Conservation (phyloP, 1,140 invertebrate genomes). For the Planococcus citri region DNA sequence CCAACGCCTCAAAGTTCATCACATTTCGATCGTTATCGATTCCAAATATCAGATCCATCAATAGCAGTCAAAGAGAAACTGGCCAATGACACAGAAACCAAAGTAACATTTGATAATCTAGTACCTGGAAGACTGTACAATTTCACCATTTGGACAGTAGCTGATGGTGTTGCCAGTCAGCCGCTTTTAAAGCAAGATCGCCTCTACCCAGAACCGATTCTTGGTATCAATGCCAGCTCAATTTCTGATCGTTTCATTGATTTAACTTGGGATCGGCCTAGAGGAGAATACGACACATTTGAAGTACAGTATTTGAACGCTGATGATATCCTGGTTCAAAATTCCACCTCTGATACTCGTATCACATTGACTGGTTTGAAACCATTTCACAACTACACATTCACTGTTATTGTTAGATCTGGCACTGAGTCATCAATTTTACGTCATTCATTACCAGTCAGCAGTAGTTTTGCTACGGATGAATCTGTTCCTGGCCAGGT, state of each 20-base stretch:
- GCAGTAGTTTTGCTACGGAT: conserved; percentile 64
- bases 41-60: conserved; percentile 57
- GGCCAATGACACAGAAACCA: conserved; percentile 61
- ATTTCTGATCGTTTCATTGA: conserved; percentile 69
- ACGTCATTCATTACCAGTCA: conserved; percentile 58
- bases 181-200: conserved; percentile 71
- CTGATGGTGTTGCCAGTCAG: conserved; percentile 63
- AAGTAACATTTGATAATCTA: conserved; percentile 67
- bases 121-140: conserved; percentile 74
- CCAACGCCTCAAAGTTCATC: conserved; percentile 59
- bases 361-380: conserved; percentile 60
- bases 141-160: conserved; percentile 84
- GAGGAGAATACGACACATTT: conserved; percentile 75
- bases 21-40: conserved; percentile 70
- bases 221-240: conserved; percentile 57
- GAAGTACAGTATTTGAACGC: conserved; percentile 72
- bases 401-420: conserved; percentile 70
- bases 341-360: conserved; percentile 52
- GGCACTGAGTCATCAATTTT: conserved; percentile 65
- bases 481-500: conserved; percentile 70
- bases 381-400: conserved; percentile 78
- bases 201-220: conserved; percentile 75
- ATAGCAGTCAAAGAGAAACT: conserved; percentile 59
- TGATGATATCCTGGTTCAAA: conserved; percentile 50
- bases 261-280: conserved; percentile 64